Evolutionary conservation across 2,113 vertebrate species (phyloP).

Genomic region (Zosterops lateralis): DNA sequence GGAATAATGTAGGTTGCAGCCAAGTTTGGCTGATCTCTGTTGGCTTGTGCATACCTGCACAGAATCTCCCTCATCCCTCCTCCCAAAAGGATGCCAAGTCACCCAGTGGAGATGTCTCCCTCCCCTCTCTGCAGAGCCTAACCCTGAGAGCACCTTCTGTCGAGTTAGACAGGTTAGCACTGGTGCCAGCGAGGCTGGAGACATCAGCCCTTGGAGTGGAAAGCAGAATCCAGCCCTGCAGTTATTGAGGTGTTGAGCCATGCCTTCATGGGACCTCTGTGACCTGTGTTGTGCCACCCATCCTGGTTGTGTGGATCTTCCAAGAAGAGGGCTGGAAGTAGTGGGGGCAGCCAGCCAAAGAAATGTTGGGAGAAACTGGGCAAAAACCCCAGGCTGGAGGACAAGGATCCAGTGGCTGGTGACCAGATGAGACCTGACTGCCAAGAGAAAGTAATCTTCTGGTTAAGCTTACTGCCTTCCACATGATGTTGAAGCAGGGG

Average conservation of each 20-base stretch:
- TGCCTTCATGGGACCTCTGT: background rate
- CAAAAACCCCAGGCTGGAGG: background rate
- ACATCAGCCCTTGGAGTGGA: background rate
- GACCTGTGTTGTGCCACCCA: background rate
- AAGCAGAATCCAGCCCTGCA: background rate
- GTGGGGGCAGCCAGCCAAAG: rapidly evolving
- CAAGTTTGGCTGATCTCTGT: rapidly evolving
- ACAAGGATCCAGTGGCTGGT: background rate
- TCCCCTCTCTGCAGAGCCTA: background rate
- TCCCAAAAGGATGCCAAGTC: background rate
- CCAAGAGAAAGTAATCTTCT: background rate
- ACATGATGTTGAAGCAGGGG: rapidly evolving
- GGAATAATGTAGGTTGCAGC: background rate
- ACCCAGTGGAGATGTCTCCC: background rate
- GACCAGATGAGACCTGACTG: background rate
- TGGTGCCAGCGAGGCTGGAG: rapidly evolving
- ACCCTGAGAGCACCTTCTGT: background rate
- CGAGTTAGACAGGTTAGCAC: rapidly evolving
- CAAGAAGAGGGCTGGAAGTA: background rate
- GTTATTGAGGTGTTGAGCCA: background rate
- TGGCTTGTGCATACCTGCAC: background rate
- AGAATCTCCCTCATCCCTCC: background rate
- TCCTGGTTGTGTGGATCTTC: background rate
- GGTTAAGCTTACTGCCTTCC: background rate
- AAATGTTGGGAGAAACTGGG: background rate